Base-by-base conservation (phyloP, 2,797 vertebrate species). In the Chaunax sp. region DNA sequence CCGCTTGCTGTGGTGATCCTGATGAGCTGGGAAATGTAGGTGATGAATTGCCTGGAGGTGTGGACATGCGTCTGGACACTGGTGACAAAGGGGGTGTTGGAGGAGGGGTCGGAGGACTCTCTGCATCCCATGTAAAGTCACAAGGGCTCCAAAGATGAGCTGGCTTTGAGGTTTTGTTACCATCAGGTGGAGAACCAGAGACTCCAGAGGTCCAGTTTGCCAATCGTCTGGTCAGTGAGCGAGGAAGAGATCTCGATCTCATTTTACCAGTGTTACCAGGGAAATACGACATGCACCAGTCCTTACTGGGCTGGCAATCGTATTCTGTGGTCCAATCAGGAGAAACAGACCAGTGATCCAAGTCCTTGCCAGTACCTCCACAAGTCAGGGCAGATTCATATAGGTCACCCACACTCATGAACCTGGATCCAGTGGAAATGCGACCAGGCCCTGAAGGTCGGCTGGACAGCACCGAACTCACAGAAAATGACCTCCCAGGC, bases 371-470 rank as follows among this genome's bases (percentile, higher is more conserved):
- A n/a, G 40, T 61, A 14, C 15, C 28, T 46, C 66, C 30, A 49
- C 51, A 83, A 28, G 80, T 83, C 23, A 78, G 35, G 10, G 62
- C 47, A n/a, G 78, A 47, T 37, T 87, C 65, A 45, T 83, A 81
- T 23, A 93, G 87, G 61, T 93, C 89, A 5, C 89, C 89, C 28
- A 89, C 58, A 50, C 93, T 94, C 89, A 87, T 83, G 66, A 86
- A 84, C 56, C 84, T 83, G 20, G 91, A 84, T 47, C 92, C 92
- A 16, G 90, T 94, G 16, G 94, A 94, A 63, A 94, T 95, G 12
- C 93, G 92, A 35, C 91, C 92, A 10, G 93, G 90, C 15, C 92
- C 85, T 1, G 92, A 94, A 10, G 91, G 89, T 57, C 93, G 90
- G 64, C 90, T 87, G 19, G 91, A 92, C 41, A 91, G 74, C 3